Evolutionary conservation across 2,888 invertebrate genomes (phyloP).

Genomic region (Eledona agricola): DNA sequence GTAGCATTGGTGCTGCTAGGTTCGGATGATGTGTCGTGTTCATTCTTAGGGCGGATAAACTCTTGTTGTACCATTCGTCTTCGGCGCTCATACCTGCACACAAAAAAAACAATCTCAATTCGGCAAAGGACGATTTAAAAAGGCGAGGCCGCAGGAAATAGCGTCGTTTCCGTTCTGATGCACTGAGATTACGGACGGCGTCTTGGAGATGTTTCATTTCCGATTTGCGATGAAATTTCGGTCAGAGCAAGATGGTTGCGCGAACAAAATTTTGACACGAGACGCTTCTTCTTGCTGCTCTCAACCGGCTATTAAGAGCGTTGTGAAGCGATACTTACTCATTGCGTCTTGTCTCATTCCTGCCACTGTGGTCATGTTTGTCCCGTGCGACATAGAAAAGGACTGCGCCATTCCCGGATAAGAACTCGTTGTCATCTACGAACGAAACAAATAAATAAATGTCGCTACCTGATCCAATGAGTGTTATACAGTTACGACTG

Average conservation of each 20-base stretch:
- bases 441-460: constrained; percentile 3
- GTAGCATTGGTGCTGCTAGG: constrained; percentile 94
- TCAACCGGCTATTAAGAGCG: no score
- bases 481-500: no score
- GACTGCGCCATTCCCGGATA: constrained; percentile 95
- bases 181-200: constrained; percentile 56
- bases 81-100: constrained; percentile 87
- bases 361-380: constrained; percentile 89
- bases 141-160: constrained; percentile 46
- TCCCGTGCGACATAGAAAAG: constrained; percentile 92
- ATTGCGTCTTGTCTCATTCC: constrained; percentile 88
- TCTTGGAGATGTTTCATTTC: constrained; percentile 61
- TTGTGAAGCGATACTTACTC: constrained; percentile 75
- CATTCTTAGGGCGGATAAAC: constrained; percentile 95
- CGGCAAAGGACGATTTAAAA: constrained; percentile 39
- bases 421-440: constrained; percentile 91
- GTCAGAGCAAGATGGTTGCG: constrained; percentile 32
- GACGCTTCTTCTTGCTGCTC: neutral
- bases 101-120: constrained; percentile 2
- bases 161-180: constrained; percentile 47
- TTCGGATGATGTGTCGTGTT: constrained; percentile 95
- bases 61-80: constrained; percentile 99
- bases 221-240: constrained; percentile 54
- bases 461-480: no score
- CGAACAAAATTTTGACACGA: constrained; percentile 5